These are phyloP conservation scores for Puffinus mauretanicus DNA, from an alignment of 2,113 vertebrate species.

Conservation along the genomic window DNA sequence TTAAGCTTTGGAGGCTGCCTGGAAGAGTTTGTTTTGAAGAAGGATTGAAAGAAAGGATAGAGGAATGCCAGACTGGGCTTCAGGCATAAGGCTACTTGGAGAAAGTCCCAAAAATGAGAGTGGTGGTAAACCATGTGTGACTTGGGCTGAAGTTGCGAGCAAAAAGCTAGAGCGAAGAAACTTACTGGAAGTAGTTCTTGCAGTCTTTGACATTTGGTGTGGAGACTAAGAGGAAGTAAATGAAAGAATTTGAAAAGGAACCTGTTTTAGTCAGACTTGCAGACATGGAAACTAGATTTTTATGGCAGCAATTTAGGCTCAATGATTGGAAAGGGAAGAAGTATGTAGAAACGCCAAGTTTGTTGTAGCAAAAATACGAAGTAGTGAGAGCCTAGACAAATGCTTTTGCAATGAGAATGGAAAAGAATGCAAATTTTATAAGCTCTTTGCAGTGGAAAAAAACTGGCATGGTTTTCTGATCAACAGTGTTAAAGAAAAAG, in stretches of 20 bases:
- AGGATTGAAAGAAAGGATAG: constrained; percentile 21
- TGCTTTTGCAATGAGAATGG: neutral
- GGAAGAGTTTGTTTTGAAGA: constrained; percentile 54
- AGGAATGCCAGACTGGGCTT: constrained; percentile 38
- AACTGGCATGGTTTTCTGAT: neutral
- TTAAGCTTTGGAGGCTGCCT: constrained; percentile 50
- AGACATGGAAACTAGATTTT: constrained; percentile 25
- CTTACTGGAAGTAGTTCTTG: constrained; percentile 32
- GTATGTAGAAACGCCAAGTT: neutral
- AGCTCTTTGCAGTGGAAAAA: neutral
- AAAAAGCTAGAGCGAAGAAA: neutral
- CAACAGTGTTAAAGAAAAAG: neutral
- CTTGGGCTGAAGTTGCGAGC: constrained; percentile 25
- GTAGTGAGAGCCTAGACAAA: neutral
- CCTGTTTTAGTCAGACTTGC: neutral
- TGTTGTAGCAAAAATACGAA: neutral
- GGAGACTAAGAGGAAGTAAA: constrained; percentile 20
- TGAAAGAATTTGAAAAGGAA: constrained; percentile 18
- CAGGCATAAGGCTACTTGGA: constrained; percentile 41
- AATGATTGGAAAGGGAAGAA: neutral
- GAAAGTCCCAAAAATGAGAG: constrained; percentile 26
- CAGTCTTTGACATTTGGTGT: constrained; percentile 23
- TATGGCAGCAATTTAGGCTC: neutral
- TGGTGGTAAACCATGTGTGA: constrained; percentile 53
- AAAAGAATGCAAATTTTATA: neutral